These are phyloP conservation scores for Agriopis leucophaearia DNA, from an alignment of 2,888 invertebrate genomes.

Conservation along the genomic window DNA sequence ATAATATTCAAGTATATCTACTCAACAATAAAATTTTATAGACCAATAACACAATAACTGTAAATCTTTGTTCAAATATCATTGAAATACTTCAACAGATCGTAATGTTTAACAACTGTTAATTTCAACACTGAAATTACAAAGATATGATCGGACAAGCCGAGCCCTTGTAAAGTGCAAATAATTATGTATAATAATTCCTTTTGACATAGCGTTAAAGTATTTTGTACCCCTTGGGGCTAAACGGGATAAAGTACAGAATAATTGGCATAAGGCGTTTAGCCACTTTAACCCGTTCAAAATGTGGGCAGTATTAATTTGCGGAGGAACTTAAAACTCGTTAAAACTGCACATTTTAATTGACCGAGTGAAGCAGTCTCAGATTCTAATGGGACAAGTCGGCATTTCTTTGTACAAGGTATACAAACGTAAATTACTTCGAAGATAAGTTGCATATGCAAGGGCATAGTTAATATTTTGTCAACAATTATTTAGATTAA, in stretches of 20 bases:
- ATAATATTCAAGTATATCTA: constrained; percentile 1
- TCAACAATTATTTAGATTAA: too few species aligned
- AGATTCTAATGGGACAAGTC: too few species aligned
- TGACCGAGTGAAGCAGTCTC: too few species aligned
- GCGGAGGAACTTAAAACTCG: too few species aligned
- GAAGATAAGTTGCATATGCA: too few species aligned
- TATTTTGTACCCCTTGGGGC: constrained; percentile 49
- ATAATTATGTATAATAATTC: constrained; percentile 60
- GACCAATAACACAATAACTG: constrained; percentile 12
- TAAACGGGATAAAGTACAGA: constrained; percentile 49
- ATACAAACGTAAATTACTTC: too few species aligned
- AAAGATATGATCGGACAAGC: constrained; percentile 56
- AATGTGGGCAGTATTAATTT: constrained; percentile 36
- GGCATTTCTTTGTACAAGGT: too few species aligned
- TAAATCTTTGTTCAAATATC: constrained; percentile 23
- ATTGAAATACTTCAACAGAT: constrained; percentile 22
- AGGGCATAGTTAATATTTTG: constrained; percentile 31
- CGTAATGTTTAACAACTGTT: constrained; percentile 24
- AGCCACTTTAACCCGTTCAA: constrained; percentile 31
- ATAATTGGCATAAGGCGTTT: constrained; percentile 50
- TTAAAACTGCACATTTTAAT: too few species aligned
- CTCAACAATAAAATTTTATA: constrained; percentile 5
- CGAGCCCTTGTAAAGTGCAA: constrained; percentile 52
- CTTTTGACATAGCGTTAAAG: constrained; percentile 44
- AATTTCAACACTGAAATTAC: constrained; percentile 29